Evolutionary conservation across 2,888 invertebrate genomes (phyloP), one percentile per base, ranked within the genome.

Genomic region (Resseliella maxima): DNA sequence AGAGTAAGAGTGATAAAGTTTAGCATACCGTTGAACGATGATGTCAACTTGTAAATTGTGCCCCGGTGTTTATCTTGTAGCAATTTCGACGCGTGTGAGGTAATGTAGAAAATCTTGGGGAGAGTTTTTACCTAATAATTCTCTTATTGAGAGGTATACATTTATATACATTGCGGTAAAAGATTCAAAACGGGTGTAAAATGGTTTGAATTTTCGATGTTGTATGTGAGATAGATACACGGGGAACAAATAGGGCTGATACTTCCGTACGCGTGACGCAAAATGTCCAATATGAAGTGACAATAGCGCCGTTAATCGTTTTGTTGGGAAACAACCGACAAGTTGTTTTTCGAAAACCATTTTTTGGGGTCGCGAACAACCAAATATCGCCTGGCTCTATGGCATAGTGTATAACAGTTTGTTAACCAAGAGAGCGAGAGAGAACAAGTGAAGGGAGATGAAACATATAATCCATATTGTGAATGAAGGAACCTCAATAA

Each of bases 221-320:
- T 72, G 31, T 35, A 72, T 50, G 36, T 3, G n/a, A n/a, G n/a
- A n/a, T n/a, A 18, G 24, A 59, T 59, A 24, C 59, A 59, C 59
- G 1, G 59, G 6, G n/a, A n/a, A n/a, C n/a, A n/a, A 59, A 59
- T 31, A 72, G 72, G 35, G 72, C 27, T 72, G 1, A 5, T 18
- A 72, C 59, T 50, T 50, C 50, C 18, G 38, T n/a, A 21, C 83
- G n/a, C n/a, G 38, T 38, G 83, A 24, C 83, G 38, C 83, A 8
- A 50, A 10, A n/a, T 6, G 81, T 18, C 36, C 81, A 18, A 81
- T 18, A 1, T 8, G 5, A 83, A 24, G 38, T 83, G 83, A 83
- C 83, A 83, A 83, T 83, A 83, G 72, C 72, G n/a, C n/a, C n/a
- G 83, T 83, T 83, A 83, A 83, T 83, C 83, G 83, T 83, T 83